Evolutionary conservation across 2,888 invertebrate species (phyloP), one percentile per base, ranked within the genome.

Genomic region (Dichetophora obliterata): DNA sequence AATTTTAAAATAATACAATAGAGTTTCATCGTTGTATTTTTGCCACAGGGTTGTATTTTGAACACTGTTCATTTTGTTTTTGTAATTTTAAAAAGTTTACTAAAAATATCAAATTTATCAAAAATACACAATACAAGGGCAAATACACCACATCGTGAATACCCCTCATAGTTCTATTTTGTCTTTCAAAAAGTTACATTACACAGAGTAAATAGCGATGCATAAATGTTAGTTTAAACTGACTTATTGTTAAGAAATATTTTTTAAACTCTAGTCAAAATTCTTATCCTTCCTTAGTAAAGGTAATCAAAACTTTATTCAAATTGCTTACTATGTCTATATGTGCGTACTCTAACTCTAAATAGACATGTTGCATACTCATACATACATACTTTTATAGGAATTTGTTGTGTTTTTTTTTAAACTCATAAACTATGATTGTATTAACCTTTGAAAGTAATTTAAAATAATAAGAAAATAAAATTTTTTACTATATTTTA

Each of bases 191-290:
- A 43, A n/a, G n/a, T 6, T 43, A 43, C 14, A 6, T 11, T 11
- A 14, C 11, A 14, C 43, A 43, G 1, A 43, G 11, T 14, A 43
- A 43, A 1, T 11, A 43, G 2, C 11, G 43, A 43, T 11, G 14
- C 14, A 11, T 11, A 11, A 11, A 11, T 43, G 11, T 43, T 43
- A 43, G 2, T 43, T 11, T 2, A 11, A 43, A 43, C 43, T 43
- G 14, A 43, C 43, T 43, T 43, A 43, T 43, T 43, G 27, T 27
- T 59, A 66, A 43, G 43, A 66, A 66, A 66, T 66, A 66, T 59
- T 22, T 19, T 43, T 19, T 6, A 8, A 34, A 70, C 27, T 9
- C 70, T 57, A 70, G 34, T 34, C 54, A n/a, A 54, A 54, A 34
- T 50, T 31, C 19, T 70, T 54, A 31, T 19, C 31, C 14, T 57